Conservation (phyloP, 2,113 vertebrate species). For the Rhinichthys klamathensis region DNA sequence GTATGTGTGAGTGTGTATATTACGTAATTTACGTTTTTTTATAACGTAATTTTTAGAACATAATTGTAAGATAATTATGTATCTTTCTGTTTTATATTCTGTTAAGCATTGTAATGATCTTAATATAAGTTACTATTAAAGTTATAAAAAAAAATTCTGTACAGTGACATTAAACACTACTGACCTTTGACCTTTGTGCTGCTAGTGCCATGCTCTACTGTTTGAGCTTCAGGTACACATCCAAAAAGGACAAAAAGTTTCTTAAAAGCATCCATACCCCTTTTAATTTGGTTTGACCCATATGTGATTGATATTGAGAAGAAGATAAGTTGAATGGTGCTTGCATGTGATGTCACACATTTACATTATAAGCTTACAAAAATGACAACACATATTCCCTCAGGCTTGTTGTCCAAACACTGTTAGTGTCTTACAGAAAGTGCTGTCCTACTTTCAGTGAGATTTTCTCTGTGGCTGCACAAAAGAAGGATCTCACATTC, state of each 20-base stretch:
- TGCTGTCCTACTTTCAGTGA: neutral
- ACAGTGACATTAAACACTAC: neutral
- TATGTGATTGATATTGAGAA: slow-evolving; percentile 1
- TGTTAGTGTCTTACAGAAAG: neutral
- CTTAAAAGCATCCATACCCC: neutral
- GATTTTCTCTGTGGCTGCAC: slow-evolving; percentile 23
- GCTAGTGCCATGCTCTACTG: neutral
- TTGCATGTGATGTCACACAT: neutral
- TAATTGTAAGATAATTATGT: neutral
- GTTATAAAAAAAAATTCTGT: neutral
- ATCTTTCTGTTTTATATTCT: neutral
- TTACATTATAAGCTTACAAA: neutral
- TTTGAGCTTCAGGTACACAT: neutral
- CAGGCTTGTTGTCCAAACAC: neutral
- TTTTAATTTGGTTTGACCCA: neutral
- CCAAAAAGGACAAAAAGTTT: neutral
- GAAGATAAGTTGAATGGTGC: neutral
- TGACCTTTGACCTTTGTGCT: neutral
- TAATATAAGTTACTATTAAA: neutral
- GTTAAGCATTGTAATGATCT: neutral
- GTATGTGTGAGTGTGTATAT: neutral
- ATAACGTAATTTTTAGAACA: neutral
- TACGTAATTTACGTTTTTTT: neutral
- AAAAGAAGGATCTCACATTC: neutral
- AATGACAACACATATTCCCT: neutral